Base-by-base conservation (phyloP, 2,113 vertebrate genomes). In the Serinus canaria region DNA sequence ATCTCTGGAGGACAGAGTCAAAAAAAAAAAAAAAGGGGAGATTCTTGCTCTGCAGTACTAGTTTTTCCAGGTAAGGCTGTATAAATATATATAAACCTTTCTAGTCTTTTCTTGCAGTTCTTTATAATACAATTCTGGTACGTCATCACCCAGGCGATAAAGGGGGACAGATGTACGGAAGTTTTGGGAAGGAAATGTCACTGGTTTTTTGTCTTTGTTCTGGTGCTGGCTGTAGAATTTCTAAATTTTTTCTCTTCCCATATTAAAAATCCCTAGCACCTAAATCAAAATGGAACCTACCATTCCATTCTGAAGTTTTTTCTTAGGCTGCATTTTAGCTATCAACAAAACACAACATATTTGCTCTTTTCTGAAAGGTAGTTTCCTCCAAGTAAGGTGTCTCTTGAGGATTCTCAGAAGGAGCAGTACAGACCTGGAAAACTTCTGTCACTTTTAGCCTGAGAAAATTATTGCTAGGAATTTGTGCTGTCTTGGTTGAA, bases 21-120 rank as follows among this genome's bases (percentile, higher is more conserved):
- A 52, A 76, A 87, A 94, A 89, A 49, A 13, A 23, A 23, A 89
- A 49, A 13, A 23, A 20, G 13, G 14, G 35, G 78, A 85, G 49
- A 59, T 79, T 68, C 59, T 84, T 91, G 33, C 46, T 88, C 43
- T 94, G 55, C 43, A n/a, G 23, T 76, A 66, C 31, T 95, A 31
- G 23, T 47, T 96, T 82, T 89, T 91, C 53, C 82, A 95, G 70
- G 63, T 95, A 46, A 87, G 72, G 30, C n/a, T 87, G 52, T 76
- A 55, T 62, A 80, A 95, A 46, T 56, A 84, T 92, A 76, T 53
- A 79, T 15, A 73, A 73, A 30, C 50, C 20, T 89, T 89, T 92
- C 50, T 6, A n/a, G 30, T 85, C 6, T 81, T 46, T 69, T 49
- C 23, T 74, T 76, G 39, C 53, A 50, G 33, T 79, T 87, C 12